Percentiles rank a stretch among this genome's conserved stretches.
Evolutionary conservation across 2,797 vertebrate species (phyloP).

Genomic region (Poecilia velifera): DNA sequence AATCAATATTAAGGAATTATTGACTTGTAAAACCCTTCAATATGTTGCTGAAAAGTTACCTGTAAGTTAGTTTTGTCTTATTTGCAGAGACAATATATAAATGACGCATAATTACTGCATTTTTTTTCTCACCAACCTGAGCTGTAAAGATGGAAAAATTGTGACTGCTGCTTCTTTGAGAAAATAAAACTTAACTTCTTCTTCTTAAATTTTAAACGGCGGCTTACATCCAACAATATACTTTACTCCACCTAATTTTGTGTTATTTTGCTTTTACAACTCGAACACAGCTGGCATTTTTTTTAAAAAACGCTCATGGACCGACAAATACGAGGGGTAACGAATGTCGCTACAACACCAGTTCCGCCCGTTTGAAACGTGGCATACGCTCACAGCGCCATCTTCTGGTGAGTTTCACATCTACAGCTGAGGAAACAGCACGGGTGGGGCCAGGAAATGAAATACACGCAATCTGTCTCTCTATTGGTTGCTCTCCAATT

Average conservation of each 20-base stretch:
- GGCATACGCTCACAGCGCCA: background rate
- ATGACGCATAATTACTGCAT: background rate
- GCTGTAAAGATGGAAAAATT: background rate
- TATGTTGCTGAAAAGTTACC: too few relatives aligned
- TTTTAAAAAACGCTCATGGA: background rate
- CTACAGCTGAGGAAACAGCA: background rate
- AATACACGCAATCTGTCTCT: background rate
- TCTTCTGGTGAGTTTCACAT: background rate
- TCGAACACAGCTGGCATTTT: background rate
- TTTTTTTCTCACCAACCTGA: background rate
- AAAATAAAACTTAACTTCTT: background rate
- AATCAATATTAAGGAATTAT: too few relatives aligned
- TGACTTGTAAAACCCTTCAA: too few relatives aligned
- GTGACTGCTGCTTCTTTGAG: background rate
- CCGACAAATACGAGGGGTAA: background rate
- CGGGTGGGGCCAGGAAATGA: constrained; percentile 71
- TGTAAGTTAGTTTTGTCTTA: too few relatives aligned
- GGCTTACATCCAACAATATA: background rate
- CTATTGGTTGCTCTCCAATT: constrained; percentile 57
- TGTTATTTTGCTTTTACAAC: background rate
- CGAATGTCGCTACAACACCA: background rate
- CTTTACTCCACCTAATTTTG: background rate
- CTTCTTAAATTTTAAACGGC: background rate
- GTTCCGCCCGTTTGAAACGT: background rate
- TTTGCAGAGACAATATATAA: too few relatives aligned